Conservation (phyloP, 2,797 vertebrate species). For the Uromys caudimaculatus region DNA sequence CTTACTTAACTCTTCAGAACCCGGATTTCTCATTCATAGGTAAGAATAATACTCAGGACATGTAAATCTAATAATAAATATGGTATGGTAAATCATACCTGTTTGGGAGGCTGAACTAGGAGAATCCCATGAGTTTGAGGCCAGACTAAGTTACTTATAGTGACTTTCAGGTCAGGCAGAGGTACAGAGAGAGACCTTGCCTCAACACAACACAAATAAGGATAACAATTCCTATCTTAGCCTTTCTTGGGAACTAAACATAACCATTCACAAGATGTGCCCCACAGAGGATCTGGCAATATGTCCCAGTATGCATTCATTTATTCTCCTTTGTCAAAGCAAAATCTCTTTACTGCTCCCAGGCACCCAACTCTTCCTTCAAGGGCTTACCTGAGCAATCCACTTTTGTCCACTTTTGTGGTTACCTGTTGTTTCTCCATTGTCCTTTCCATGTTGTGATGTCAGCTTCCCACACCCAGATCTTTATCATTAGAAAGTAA, state of each 20-base stretch:
- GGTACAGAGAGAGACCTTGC: not conserved
- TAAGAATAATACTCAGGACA: not conserved
- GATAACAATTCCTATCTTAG: not conserved
- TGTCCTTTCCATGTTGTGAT: not conserved
- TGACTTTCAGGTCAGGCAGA: not conserved
- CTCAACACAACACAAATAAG: not conserved
- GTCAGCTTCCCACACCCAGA: not conserved
- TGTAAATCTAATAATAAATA: not conserved
- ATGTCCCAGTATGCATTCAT: not conserved
- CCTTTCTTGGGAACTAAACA: conserved; percentile 33
- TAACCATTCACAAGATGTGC: not conserved
- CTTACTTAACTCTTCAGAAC: conserved; percentile 18
- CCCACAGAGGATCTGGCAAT: not conserved
- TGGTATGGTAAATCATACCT: not conserved
- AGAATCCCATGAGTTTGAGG: not conserved
- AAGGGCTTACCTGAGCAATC: not conserved
- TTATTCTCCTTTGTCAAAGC: conserved; percentile 45
- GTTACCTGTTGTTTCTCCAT: not conserved
- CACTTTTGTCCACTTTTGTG: not conserved
- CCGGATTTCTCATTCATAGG: conserved; percentile 41
- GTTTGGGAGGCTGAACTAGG: not conserved
- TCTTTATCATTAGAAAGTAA: not conserved
- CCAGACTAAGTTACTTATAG: not conserved
- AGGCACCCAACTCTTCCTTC: not conserved
- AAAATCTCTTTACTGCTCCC: not conserved